Base-by-base conservation (phyloP, 2,113 vertebrate species). In the Grammomys dolichurus region DNA sequence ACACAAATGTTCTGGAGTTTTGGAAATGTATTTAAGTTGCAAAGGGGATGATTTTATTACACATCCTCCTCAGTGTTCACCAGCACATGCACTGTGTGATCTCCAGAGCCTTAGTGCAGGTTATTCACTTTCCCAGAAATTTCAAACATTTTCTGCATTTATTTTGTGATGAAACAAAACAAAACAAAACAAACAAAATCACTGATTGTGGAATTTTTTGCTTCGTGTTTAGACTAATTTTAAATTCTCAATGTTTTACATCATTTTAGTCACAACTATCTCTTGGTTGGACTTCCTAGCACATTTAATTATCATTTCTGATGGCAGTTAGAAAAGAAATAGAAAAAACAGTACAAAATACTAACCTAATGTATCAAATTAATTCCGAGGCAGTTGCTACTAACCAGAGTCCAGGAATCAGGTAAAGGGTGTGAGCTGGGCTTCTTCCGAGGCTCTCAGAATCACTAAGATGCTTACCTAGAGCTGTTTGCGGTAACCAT, bases 391-490 rank as follows among this genome's bases (percentile, higher is more conserved):
- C 85, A 69, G 72, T 17, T 58, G 3, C 69, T 81, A 69, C 72
- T 70, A 85, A 60, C 1, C 58, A 93, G 33, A 92, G 26, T n/a
- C 26, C 3, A 89, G 70, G 0, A 73, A 54, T 89, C 63, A 81
- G 67, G 19, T 72, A 22, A 51, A 73, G 67, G 36, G 10, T 80
- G 28, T 84, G 10, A 2, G 72, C 19, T 46, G n/a, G 24, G 20
- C 24, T 54, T 72, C 90, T 93, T 92, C 91, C 84, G 14, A 75
- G 16, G 73, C 36, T 95, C 24, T 95, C 63, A 81, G 95, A 92
- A 93, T 94, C 94, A 67, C 70, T 91, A 95, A 67, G 95, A 92
- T 87, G 31, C 33, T 46, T 67, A 92, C 72, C 65, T 31, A 65
- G 86, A 89, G 69, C 54, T 87, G 2, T 90, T 94, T 76, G 91